Evolutionary conservation across 2,797 vertebrate genomes (phyloP), one percentile per base, ranked within the genome.

Genomic region (Botia kubotai): DNA sequence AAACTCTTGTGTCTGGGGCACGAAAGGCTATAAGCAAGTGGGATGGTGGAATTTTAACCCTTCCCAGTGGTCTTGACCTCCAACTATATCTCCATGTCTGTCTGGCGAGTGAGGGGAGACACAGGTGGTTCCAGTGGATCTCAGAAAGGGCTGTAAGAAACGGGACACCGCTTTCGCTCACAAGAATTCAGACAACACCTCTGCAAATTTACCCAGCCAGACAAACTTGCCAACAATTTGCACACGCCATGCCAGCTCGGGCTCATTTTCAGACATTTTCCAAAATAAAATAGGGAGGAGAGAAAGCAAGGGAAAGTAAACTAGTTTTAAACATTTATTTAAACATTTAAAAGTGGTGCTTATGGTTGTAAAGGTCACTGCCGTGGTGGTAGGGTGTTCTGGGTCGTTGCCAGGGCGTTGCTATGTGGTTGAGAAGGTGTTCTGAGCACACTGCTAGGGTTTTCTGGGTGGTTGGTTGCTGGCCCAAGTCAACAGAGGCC

Each of bases 141-240:
- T 73, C 75, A 80, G 70, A 23, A 60, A 63, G 58, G 48, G 10
- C 48, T 77, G 79, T 23, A 48, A 68, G 88, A 85, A 92, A 91
- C 87, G 82, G 81, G 90, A 91, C 87, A 92, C 90, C 89, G 62
- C 82, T 88, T 52, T 75, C 89, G 88, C 82, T 86, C 73, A 80
- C 84, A 91, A 90, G 90, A 89, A 93, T 92, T 90, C 92, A 93
- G 92, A 93, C 92, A 91, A 89, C 91, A 89, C 88, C 90, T 90
- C 87, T 86, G 87, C 88, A 90, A 89, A 93, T 90, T 89, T 87
- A 86, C 69, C 53, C 29, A 29, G 85, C 81, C 81, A 65, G 68
- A 53, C 83, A 85, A 85, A 85, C 66, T 86, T 85, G 88, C 90
- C 89, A 92, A 90, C 88, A 91, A 89, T 89, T 89, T 87, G 87